These are phyloP conservation scores for Orthosia cruda DNA, from an alignment of 2,888 invertebrate genomes.

Conservation along the genomic window DNA sequence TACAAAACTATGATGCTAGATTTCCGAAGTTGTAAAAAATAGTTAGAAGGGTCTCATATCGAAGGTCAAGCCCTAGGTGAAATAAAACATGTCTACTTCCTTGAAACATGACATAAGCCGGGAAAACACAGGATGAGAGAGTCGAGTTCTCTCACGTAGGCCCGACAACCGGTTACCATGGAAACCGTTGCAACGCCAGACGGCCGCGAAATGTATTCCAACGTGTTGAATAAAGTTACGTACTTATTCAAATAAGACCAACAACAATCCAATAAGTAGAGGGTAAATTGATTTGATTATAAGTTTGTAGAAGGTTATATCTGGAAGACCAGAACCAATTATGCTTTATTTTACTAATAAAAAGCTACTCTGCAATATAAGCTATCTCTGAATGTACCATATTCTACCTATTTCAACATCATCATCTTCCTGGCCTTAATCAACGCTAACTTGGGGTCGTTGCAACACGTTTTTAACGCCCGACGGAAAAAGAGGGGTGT, in stretches of 20 bases:
- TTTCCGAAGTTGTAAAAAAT: not conserved
- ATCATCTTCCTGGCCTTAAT: no score
- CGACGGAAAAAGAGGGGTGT: no score
- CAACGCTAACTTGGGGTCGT: no score
- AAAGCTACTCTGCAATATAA: no score
- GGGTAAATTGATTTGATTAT: not conserved
- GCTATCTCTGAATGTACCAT: no score
- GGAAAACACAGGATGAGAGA: constrained; percentile 54
- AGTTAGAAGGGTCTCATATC: not conserved
- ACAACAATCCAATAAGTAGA: not conserved
- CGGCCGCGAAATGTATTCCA: constrained; percentile 51
- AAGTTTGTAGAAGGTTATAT: not conserved
- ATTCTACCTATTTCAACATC: no score
- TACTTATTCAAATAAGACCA: not conserved
- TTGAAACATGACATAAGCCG: constrained; percentile 19
- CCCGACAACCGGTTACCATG: constrained; percentile 56
- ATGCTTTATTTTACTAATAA: no score
- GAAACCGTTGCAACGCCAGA: constrained; percentile 56
- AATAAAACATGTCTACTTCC: constrained; percentile 32
- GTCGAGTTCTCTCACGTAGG: constrained; percentile 52
- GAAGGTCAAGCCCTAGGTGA: constrained; percentile 26
- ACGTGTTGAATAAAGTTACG: constrained; percentile 18
- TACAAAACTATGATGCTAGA: not conserved
- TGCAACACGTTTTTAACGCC: no score
- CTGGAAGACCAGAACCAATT: not conserved